Evolutionary conservation across 2,797 vertebrate genomes (phyloP).

Genomic region (Brachymystax lenok): DNA sequence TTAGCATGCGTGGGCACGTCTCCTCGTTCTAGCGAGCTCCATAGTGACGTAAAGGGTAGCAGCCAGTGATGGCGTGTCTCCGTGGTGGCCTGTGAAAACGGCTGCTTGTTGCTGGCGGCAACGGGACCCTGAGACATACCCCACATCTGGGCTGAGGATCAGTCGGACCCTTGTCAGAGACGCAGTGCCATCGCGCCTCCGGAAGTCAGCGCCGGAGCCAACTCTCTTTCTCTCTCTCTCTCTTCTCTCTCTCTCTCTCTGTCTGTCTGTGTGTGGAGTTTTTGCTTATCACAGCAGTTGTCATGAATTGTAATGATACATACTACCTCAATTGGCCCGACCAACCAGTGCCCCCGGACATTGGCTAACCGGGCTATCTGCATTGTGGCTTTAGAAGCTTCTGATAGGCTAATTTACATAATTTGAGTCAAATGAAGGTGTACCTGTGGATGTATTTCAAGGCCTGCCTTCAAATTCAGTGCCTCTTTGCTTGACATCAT

Average conservation of each 20-base stretch:
- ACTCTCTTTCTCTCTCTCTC: not conserved
- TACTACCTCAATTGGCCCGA: too few relatives aligned
- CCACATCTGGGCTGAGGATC: conserved; percentile 45
- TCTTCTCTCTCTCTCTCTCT: not conserved
- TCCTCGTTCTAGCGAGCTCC: conserved; percentile 52
- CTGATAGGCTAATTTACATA: too few relatives aligned
- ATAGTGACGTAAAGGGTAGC: conserved; percentile 68
- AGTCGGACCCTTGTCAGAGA: conserved; percentile 24
- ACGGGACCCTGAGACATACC: conserved; percentile 12
- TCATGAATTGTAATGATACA: not conserved
- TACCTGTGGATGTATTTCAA: too few relatives aligned
- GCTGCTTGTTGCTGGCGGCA: conserved; percentile 44
- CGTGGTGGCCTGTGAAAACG: conserved; percentile 59
- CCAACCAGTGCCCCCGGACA: too few relatives aligned
- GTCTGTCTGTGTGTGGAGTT: conserved; percentile 1
- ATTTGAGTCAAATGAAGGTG: too few relatives aligned
- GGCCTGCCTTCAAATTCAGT: too few relatives aligned
- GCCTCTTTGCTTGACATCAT: too few relatives aligned
- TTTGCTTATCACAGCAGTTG: not conserved
- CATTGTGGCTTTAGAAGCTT: too few relatives aligned
- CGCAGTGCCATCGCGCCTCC: not conserved
- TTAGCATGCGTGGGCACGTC: conserved; percentile 57
- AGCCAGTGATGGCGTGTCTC: conserved; percentile 57
- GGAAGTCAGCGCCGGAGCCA: not conserved
- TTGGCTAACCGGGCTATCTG: too few relatives aligned